Conservation (phyloP, 2,888 invertebrate genomes). For the Drosophila paranaensis region DNA sequence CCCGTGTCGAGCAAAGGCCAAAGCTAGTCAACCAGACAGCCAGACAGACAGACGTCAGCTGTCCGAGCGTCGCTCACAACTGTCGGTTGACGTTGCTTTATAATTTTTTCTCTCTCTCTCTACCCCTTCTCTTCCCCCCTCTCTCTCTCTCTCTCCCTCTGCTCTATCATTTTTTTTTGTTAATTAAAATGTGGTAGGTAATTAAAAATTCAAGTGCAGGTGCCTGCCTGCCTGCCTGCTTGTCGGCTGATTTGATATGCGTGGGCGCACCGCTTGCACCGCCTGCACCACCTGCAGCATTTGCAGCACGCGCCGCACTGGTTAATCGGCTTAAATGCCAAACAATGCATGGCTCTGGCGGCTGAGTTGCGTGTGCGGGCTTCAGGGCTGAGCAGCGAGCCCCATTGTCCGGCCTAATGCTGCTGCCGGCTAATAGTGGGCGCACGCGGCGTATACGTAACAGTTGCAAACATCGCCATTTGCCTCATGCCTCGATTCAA, state of each 20-base stretch:
- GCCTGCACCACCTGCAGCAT: background rate
- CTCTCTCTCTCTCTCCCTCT: too few species aligned
- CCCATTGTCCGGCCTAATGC: slow-evolving; percentile 21
- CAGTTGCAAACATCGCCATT: slow-evolving; percentile 8
- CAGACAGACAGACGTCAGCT: slow-evolving; percentile 18
- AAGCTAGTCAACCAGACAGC: background rate
- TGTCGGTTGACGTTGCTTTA: slow-evolving; percentile 24
- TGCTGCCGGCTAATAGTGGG: background rate
- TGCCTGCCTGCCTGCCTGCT: slow-evolving; percentile 14
- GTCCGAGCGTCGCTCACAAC: slow-evolving; percentile 27
- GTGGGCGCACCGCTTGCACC: slow-evolving; percentile 7
- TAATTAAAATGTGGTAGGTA: slow-evolving; percentile 66
- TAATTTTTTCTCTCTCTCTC: slow-evolving; percentile 3
- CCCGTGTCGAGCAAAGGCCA: slow-evolving; percentile 17
- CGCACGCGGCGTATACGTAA: slow-evolving; percentile 26
- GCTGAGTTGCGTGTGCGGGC: slow-evolving; percentile 1
- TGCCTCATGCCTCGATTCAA: background rate
- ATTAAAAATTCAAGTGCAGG: slow-evolving; percentile 63
- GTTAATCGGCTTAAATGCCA: slow-evolving; percentile 60
- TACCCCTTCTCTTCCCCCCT: too few species aligned
- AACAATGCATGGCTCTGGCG: slow-evolving; percentile 46
- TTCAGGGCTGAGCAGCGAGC: slow-evolving; percentile 6
- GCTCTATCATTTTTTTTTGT: slow-evolving; percentile 27
- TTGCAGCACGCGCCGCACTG: slow-evolving; percentile 4
- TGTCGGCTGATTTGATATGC: slow-evolving; percentile 10